Base-by-base conservation (phyloP, 2,797 vertebrate genomes). In the Graptemys geographica region DNA sequence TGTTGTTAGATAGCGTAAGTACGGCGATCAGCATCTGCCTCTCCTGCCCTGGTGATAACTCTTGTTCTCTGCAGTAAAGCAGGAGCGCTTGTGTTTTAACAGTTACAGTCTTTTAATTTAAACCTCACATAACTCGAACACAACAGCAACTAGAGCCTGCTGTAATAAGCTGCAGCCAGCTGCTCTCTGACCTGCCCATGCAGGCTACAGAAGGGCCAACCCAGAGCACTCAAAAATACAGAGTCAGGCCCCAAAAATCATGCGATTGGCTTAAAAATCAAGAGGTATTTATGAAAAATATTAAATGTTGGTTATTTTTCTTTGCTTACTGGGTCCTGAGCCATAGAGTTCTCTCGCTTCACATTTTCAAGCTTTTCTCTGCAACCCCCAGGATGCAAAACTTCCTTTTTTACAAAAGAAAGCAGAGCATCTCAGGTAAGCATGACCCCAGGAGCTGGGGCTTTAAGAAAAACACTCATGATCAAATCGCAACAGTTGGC, bases 221-320 rank as follows among this genome's bases (percentile, higher is more conserved):
- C 57, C 28, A 62, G 27, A 31, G 13, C 57, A 62, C 31, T 62
- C 57, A 62, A 15, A 62, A 62, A 62, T 62, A 27, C 9, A 11
- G 57, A 59, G 33, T 65, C 18, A n/a, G 16, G 33, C 85, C 33
- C 85, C 33, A 10, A 27, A 56, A 56, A 56, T 27, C 56, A 56
- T 27, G 25, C 11, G 56, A 27, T 27, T 56, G 55, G 25, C 55
- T 56, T 56, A 53, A 53, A 19, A 53, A 8, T 53, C 52, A 53
- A 53, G 52, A 53, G 52, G 52, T 53, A 19, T 53, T 53, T 53
- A 53, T 53, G 52, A 53, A 53, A 53, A 53, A 53, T 53, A 53
- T 18, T 19, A n/a, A 65, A 65, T 2, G 15, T 16, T 93, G 90
- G 52, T 53, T 93, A 89, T 86, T 94, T 92, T 47, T 57, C 57